phyloP scores from a whole-genome alignment of 2,888 invertebrate genomes.

The Drosophila nr. perissopoda region DNA sequence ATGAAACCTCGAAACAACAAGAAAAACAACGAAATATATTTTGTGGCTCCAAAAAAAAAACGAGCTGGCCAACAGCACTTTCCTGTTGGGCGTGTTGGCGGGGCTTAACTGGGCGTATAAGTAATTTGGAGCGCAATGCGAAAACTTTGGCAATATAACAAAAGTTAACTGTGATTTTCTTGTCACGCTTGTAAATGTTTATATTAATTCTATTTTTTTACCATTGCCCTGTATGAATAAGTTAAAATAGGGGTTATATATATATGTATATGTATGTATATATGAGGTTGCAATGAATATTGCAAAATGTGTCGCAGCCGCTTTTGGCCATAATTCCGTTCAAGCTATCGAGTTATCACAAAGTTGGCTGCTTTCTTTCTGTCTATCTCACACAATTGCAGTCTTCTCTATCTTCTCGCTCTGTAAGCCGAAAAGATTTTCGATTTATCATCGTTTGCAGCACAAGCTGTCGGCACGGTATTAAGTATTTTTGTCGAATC shows the following conservation, averaged over 20 bases:
- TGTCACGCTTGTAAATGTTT: slow-evolving; percentile 62
- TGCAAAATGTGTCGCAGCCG: slow-evolving; percentile 37
- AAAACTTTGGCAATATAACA: slow-evolving; percentile 79
- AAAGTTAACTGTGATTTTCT: slow-evolving; percentile 77
- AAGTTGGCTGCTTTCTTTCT: slow-evolving; percentile 5
- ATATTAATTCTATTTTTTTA: slow-evolving; percentile 36
- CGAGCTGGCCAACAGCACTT: slow-evolving; percentile 1
- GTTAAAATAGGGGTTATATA: slow-evolving; percentile 1
- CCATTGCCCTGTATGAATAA: slow-evolving; percentile 8
- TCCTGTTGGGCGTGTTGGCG: slow-evolving; percentile 5
- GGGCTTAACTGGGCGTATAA: slow-evolving; percentile 55
- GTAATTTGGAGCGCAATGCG: slow-evolving; percentile 71
- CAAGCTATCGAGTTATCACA: slow-evolving; percentile 49
- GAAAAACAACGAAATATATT: slow-evolving; percentile 10
- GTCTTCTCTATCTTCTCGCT: slow-evolving; percentile 3
- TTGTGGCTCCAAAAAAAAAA: slow-evolving; percentile 9
- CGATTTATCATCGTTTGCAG: slow-evolving; percentile 79
- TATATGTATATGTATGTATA: slow-evolving; percentile 32
- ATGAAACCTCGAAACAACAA: slow-evolving; percentile 6
- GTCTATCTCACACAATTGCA: background rate
- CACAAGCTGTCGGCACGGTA: slow-evolving; percentile 73
- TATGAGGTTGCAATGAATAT: slow-evolving; percentile 34
- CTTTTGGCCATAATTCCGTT: slow-evolving; percentile 42
- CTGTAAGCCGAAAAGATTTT: slow-evolving; percentile 75
- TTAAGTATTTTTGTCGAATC: slow-evolving; percentile 65